These are phyloP conservation scores for Novumbra hubbsi DNA, from an alignment of 2,797 vertebrate species.

Conservation along the genomic window DNA sequence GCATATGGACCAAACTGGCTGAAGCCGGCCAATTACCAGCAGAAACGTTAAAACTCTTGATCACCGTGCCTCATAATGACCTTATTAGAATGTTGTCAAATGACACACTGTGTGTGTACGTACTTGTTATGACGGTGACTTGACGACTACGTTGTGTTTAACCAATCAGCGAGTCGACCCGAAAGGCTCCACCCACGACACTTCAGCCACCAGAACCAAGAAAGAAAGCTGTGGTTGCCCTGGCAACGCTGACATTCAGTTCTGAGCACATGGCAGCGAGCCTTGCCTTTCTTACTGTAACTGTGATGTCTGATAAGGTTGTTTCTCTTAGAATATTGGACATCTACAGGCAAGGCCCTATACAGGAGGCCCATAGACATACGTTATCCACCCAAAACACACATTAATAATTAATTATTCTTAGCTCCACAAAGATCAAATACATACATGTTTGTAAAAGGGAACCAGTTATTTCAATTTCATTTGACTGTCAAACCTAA, in stretches of 20 bases:
- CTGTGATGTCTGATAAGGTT: conserved; percentile 12
- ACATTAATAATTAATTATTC: neutral
- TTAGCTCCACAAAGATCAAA: too few species aligned
- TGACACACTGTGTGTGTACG: neutral
- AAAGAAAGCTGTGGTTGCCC: conserved; percentile 27
- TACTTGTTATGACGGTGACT: neutral
- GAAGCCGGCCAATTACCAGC: conserved; percentile 55
- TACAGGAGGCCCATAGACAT: neutral
- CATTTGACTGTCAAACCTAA: too few species aligned
- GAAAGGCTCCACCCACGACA: neutral
- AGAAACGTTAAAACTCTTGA: conserved; percentile 65
- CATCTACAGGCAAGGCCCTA: neutral
- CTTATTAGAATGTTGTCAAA: too few species aligned
- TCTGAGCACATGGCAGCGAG: conserved; percentile 5
- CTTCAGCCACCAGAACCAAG: conserved; percentile 37
- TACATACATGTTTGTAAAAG: too few species aligned
- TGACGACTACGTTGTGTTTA: neutral
- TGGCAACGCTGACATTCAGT: conserved; percentile 28
- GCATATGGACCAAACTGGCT: conserved; percentile 70
- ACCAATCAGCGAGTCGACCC: neutral
- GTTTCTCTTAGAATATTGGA: conserved; percentile 6
- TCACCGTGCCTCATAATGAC: conserved; percentile 6
- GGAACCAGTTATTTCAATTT: too few species aligned
- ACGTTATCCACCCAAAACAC: neutral
- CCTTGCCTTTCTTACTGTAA: conserved; percentile 1